Percentiles rank a stretch among this genome's conserved stretches.
These are phyloP conservation scores for Zapus hudsonius DNA, from an alignment of 2,113 vertebrate genomes.

Conservation along the genomic window DNA sequence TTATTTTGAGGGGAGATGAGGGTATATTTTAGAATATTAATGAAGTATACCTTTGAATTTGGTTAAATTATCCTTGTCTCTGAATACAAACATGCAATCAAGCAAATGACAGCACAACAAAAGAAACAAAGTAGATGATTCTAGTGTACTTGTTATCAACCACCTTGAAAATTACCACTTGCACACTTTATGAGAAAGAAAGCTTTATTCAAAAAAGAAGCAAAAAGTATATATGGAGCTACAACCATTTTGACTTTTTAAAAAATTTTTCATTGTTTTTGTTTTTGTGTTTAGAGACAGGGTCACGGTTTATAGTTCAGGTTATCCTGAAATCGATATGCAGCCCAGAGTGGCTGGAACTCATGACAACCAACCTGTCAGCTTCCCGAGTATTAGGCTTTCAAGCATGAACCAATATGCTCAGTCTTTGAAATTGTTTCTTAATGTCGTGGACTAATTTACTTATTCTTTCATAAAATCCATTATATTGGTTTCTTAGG, in stretches of 20 bases:
- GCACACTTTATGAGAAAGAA: neutral
- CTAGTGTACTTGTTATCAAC: neutral
- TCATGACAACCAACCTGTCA: no score
- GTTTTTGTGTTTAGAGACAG: no score
- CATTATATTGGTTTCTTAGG: neutral
- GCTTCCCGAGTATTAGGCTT: no score
- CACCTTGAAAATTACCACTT: slow-evolving; percentile 46
- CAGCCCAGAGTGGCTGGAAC: no score
- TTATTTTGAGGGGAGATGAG: slow-evolving; percentile 25
- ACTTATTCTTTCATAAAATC: slow-evolving; percentile 9
- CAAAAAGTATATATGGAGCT: neutral
- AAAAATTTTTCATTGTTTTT: no score
- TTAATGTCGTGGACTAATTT: neutral
- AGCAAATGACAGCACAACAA: neutral
- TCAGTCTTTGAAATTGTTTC: neutral
- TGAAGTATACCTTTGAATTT: neutral
- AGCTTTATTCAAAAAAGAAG: neutral
- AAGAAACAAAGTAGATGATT: neutral
- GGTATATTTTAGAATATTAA: slow-evolving; percentile 53
- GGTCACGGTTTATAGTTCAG: no score
- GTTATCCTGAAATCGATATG: no score
- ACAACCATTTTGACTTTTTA: slow-evolving; percentile 38
- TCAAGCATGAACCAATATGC: no score
- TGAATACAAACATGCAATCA: neutral
- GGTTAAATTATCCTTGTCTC: slow-evolving; percentile 27